Percentiles rank a stretch among this genome's conserved stretches.
Evolutionary conservation across 2,113 vertebrate genomes (phyloP).

Genomic region (Prunella fulvescens): DNA sequence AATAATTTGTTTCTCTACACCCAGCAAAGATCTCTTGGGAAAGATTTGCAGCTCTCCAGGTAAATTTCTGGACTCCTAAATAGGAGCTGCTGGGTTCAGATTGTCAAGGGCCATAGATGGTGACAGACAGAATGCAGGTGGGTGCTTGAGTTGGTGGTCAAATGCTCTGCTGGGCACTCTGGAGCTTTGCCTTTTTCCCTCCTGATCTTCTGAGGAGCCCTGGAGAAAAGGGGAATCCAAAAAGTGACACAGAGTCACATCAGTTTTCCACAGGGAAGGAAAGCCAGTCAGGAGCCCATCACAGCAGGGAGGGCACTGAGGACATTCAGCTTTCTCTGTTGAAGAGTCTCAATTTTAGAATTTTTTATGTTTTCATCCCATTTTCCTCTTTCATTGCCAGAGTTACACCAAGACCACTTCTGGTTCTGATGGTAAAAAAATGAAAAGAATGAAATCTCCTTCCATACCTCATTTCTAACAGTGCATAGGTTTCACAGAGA

Average conservation of each 20-base stretch:
- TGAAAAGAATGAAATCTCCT: background rate
- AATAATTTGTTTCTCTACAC: background rate
- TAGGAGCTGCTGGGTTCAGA: background rate
- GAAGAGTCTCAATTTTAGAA: background rate
- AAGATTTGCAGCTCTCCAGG: background rate
- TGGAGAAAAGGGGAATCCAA: background rate
- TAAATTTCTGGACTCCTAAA: background rate
- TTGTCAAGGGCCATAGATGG: background rate
- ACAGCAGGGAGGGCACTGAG: background rate
- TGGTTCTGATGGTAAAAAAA: background rate
- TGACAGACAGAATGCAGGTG: rapidly evolving
- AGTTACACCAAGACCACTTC: background rate
- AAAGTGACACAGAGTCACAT: background rate
- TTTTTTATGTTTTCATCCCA: background rate
- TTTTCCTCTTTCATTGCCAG: background rate
- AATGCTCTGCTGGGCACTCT: background rate
- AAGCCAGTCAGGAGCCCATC: background rate
- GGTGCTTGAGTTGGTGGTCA: background rate
- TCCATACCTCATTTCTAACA: background rate
- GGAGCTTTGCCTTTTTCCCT: background rate
- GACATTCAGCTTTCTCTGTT: background rate
- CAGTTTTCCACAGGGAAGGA: background rate
- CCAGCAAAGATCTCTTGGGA: background rate
- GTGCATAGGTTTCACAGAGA: background rate
- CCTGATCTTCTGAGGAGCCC: background rate